Percentiles rank a stretch among this genome's conserved stretches.
These are phyloP conservation scores for Epistrophella euchroma DNA, from an alignment of 2,888 invertebrate genomes.

Conservation along the genomic window DNA sequence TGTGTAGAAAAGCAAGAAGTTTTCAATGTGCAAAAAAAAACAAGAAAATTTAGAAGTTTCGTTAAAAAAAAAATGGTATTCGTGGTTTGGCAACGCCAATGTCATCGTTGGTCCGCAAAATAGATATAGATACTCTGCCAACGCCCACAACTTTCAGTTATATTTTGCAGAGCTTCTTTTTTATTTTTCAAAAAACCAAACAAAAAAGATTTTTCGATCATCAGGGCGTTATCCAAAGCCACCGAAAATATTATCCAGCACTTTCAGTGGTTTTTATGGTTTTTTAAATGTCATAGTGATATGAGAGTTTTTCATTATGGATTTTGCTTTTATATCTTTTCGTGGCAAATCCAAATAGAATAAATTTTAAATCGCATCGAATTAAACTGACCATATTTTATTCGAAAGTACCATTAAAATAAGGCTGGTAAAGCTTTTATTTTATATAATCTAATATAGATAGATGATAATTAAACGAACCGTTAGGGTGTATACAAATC, in stretches of 20 bases:
- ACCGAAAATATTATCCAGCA: constrained; percentile 31
- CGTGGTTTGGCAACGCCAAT: constrained; percentile 36
- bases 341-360: constrained; percentile 21
- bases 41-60: constrained; percentile 14
- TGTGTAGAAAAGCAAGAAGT: constrained; percentile 5
- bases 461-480: constrained; percentile 19
- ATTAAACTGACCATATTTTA: constrained; percentile 31
- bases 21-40: constrained; percentile 9
- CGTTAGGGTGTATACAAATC: neutral
- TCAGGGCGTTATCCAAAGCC: constrained; percentile 48
- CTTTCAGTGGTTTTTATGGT: constrained; percentile 39
- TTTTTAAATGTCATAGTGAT: constrained; percentile 40
- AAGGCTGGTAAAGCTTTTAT: neutral
- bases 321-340: constrained; percentile 16
- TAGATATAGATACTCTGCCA: constrained; percentile 22
- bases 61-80: constrained; percentile 20
- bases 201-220: constrained; percentile 36
- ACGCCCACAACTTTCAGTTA: constrained; percentile 39
- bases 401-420: constrained; percentile 20
- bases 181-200: constrained; percentile 25
- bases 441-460: neutral
- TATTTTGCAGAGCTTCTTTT: neutral
- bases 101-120: constrained; percentile 5
- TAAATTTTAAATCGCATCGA: constrained; percentile 32
- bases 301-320: constrained; percentile 32